phyloP scores from a whole-genome alignment of 1,140 invertebrate species.

The Maconellicoccus hirsutus region DNA sequence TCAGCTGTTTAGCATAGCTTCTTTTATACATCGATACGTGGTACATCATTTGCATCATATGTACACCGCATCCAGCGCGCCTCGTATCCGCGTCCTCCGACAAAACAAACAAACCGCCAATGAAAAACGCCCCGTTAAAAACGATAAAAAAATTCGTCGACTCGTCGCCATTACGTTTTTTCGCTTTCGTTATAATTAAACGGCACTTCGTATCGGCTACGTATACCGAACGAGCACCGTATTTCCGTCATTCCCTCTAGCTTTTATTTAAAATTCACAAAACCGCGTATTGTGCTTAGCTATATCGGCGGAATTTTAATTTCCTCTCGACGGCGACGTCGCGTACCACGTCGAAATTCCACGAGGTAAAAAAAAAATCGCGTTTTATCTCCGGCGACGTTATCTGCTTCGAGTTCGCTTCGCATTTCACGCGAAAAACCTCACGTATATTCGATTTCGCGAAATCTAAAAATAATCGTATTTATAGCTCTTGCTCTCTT shows the following conservation, averaged over 20 bases:
- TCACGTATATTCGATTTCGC: background rate
- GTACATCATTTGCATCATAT: slow-evolving; percentile 8
- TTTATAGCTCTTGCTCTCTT: too few species aligned
- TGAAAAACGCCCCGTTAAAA: background rate
- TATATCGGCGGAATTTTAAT: slow-evolving; percentile 1
- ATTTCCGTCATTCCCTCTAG: background rate
- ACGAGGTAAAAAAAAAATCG: background rate
- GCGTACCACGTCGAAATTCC: too few species aligned
- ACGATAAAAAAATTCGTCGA: background rate
- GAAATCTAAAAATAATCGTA: too few species aligned
- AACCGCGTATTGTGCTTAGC: background rate
- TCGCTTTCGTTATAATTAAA: background rate
- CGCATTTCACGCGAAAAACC: too few species aligned
- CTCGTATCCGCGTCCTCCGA: too few species aligned
- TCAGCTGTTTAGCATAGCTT: slow-evolving; percentile 19
- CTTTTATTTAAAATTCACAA: background rate
- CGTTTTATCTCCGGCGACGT: background rate
- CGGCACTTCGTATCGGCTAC: background rate
- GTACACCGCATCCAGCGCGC: background rate
- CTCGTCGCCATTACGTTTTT: background rate
- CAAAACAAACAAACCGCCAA: background rate
- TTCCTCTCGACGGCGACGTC: background rate
- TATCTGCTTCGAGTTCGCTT: too few species aligned
- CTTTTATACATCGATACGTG: background rate
- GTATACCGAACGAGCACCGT: background rate